A percentile compares a stretch with the other conserved stretches of the same genome.
These are phyloP conservation scores for Brachystomella parvula DNA, from an alignment of 1,140 invertebrate genomes.

Conservation along the genomic window DNA sequence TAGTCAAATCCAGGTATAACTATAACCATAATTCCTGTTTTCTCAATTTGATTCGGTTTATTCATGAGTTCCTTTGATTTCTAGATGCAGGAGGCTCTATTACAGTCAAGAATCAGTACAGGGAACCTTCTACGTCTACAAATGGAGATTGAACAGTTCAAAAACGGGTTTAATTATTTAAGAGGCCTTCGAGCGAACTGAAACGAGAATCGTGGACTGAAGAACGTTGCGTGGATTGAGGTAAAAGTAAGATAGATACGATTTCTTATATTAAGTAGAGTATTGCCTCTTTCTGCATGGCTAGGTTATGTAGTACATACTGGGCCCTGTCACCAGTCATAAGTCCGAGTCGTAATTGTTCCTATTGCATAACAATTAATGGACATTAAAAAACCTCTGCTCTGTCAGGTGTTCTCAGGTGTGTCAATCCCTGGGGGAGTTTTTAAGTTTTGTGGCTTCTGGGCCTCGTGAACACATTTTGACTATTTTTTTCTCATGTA, in stretches of 20 bases:
- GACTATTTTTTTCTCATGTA: too few relatives aligned
- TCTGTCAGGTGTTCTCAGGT: too few relatives aligned
- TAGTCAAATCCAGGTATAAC: conserved; percentile 28
- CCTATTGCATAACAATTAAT: too few relatives aligned
- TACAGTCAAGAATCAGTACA: conserved; percentile 25
- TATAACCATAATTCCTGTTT: not conserved
- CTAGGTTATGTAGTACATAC: not conserved
- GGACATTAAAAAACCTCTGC: too few relatives aligned
- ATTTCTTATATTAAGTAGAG: not conserved
- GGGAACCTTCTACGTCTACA: conserved; percentile 24
- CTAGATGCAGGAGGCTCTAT: conserved; percentile 35
- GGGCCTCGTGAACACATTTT: too few relatives aligned
- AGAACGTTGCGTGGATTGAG: not conserved
- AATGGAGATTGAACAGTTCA: conserved; percentile 24
- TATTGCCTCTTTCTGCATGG: not conserved
- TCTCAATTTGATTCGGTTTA: not conserved
- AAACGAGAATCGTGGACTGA: not conserved
- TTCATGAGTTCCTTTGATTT: too few relatives aligned
- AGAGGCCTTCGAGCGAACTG: not conserved
- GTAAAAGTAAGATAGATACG: not conserved
- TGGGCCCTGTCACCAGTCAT: too few relatives aligned
- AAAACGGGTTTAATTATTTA: not conserved
- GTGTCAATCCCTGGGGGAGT: too few relatives aligned
- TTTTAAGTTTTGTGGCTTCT: too few relatives aligned
- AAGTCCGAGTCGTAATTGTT: too few relatives aligned